These are phyloP conservation scores for Melanotaenia duboulayi DNA, from an alignment of 2,113 vertebrate species.

Conservation along the genomic window DNA sequence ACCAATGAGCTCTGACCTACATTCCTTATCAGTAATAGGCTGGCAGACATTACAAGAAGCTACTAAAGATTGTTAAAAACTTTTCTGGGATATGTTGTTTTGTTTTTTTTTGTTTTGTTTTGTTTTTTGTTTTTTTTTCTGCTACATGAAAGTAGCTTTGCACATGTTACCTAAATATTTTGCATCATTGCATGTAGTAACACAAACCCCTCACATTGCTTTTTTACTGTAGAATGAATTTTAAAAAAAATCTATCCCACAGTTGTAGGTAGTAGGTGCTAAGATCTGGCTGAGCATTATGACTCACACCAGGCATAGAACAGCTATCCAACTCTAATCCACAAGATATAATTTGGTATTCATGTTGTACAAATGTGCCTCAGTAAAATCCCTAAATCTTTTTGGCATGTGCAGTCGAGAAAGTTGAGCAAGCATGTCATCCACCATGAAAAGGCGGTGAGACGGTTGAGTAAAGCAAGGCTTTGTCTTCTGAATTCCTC, in stretches of 20 bases:
- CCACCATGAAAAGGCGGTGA: conserved; percentile 73
- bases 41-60: background rate
- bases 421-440: conserved; percentile 76
- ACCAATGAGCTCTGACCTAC: no score
- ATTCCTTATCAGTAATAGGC: background rate
- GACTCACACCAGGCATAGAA: conserved; percentile 69
- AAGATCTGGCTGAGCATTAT: conserved; percentile 63
- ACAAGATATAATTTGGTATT: conserved; percentile 79
- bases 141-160: background rate
- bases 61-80: background rate
- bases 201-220: conserved; percentile 45
- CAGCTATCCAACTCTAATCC: conserved; percentile 79
- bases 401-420: conserved; percentile 76
- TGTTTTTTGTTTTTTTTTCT: background rate
- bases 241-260: conserved; percentile 53
- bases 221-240: conserved; percentile 39
- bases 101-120: background rate
- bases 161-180: background rate
- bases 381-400: conserved; percentile 81
- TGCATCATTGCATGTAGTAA: conserved; percentile 25
- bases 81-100: background rate
- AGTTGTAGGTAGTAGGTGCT: conserved; percentile 64
- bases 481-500: conserved; percentile 75
- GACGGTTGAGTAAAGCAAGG: conserved; percentile 63
- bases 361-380: conserved; percentile 83